A percentile compares a stretch with the other conserved stretches of the same genome.
These are phyloP conservation scores for Diplazon laetatorius DNA, from an alignment of 2,888 invertebrate species.

Conservation along the genomic window DNA sequence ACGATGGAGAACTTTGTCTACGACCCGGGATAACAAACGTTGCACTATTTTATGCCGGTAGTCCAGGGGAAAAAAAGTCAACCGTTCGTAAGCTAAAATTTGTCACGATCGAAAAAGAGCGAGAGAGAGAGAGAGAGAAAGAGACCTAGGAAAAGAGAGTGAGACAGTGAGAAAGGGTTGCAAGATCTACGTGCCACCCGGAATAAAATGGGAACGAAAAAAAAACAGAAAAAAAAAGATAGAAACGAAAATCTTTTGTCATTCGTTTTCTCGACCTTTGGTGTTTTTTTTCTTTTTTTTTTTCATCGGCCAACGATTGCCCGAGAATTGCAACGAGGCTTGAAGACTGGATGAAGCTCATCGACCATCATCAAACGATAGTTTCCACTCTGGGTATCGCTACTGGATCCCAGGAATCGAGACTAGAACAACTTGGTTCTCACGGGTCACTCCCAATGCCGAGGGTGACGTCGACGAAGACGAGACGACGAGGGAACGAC, in stretches of 20 bases:
- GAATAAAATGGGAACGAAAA: neutral
- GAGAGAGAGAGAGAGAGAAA: neutral
- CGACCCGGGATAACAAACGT: slow-evolving; percentile 28
- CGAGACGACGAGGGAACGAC: slow-evolving; percentile 43
- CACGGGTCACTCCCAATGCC: neutral
- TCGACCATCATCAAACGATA: too few relatives aligned
- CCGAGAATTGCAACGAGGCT: too few relatives aligned
- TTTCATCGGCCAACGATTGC: neutral
- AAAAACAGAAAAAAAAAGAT: slow-evolving; percentile 9
- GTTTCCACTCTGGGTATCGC: slow-evolving; percentile 35
- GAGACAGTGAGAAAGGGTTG: neutral
- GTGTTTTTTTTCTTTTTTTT: neutral
- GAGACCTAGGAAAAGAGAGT: slow-evolving; percentile 23
- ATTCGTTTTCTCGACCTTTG: neutral
- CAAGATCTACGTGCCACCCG: slow-evolving; percentile 21
- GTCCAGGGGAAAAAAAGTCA: slow-evolving; percentile 9
- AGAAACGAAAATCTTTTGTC: slow-evolving; percentile 18
- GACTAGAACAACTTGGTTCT: slow-evolving; percentile 16
- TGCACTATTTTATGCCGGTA: slow-evolving; percentile 11
- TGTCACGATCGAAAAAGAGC: neutral
- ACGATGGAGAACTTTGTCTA: neutral
- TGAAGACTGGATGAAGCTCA: too few relatives aligned
- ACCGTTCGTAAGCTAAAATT: slow-evolving; percentile 38
- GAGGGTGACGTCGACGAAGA: neutral
- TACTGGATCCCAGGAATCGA: slow-evolving; percentile 32